A percentile compares a stretch with the other conserved stretches of the same genome.
Evolutionary conservation across 2,113 vertebrate species (phyloP).

Genomic region (Ifrita kowaldi): DNA sequence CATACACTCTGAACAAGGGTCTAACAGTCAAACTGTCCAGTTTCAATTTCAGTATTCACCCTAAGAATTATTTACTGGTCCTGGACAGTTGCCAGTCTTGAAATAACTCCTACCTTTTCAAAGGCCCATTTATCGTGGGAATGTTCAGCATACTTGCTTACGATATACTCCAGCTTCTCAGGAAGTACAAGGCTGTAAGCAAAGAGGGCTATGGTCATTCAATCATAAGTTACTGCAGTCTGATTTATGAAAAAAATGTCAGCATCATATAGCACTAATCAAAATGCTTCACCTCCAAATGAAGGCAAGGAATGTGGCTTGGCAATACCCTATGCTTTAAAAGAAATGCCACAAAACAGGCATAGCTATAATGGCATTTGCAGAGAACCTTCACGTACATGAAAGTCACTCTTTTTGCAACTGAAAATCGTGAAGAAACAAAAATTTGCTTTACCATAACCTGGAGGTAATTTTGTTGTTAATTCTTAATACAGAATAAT

Average conservation of each 20-base stretch:
- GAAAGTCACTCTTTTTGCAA: neutral
- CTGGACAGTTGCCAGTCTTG: neutral
- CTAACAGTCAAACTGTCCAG: neutral
- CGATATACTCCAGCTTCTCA: conserved; percentile 91
- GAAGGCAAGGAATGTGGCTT: neutral
- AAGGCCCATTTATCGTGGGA: conserved; percentile 95
- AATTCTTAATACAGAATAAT: neutral
- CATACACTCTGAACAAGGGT: neutral
- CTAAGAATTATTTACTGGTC: neutral
- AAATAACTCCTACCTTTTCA: conserved; percentile 86
- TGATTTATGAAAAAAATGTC: neutral
- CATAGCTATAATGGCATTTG: neutral
- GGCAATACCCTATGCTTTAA: neutral
- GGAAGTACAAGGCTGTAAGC: conserved; percentile 86
- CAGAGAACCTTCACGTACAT: neutral
- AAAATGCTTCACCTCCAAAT: neutral
- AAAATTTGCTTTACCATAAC: neutral
- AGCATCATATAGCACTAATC: neutral
- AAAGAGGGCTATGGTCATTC: neutral
- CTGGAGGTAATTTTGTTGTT: neutral
- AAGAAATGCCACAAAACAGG: neutral
- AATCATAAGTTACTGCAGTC: neutral
- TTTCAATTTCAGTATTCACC: conserved; percentile 7
- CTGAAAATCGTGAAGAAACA: neutral
- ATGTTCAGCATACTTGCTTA: conserved; percentile 93